Evolutionary conservation across 2,113 vertebrate species (phyloP), one percentile per base, ranked within the genome.

Genomic region (Silurus glanis): DNA sequence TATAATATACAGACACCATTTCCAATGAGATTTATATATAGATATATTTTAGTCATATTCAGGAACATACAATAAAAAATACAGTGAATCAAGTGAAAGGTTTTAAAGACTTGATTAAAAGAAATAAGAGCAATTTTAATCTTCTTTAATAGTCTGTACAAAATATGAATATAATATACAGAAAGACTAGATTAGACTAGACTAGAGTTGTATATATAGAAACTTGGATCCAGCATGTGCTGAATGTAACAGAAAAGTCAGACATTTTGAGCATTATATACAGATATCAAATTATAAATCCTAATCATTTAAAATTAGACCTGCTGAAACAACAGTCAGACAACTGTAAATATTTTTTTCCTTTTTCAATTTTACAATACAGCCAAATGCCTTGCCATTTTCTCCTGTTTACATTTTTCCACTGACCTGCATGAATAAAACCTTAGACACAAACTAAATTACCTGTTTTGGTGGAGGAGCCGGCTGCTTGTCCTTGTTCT

Each of bases 381-480:
- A 74, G 5, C 45, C 37, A 74, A 17, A 47, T 5, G 8, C 45
- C 37, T 49, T 74, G 0, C 7, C 7, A 37, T 37, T 49, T 9
- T 74, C 45, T 21, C 9, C 69, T 72, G 3, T 9, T 72, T 9
- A 47, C 47, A 7, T 74, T 66, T 13, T 25, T 17, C 4, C 23
- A 66, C 12, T 28, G n/a, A 28, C 23, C 64, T 74, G 19, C 37
- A 74, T 49, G 71, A 49, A 49, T 17, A 0, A 23, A 75, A 23
- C 47, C 4, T 75, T 75, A 13, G 45, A 13, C 49, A 12, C 5
- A n/a, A 78, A 53, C 0, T 8, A 21, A 78, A 78, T 56, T 13
- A 94, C 94, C 93, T 94, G 90, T 49, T 91, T 90, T 87, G 90
- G 81, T 5, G 91, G 89, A 86, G 93, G 58, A 66, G 94, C 93